Evolutionary conservation across 2,113 vertebrate species (phyloP).

Genomic region (Pithys albifrons): DNA sequence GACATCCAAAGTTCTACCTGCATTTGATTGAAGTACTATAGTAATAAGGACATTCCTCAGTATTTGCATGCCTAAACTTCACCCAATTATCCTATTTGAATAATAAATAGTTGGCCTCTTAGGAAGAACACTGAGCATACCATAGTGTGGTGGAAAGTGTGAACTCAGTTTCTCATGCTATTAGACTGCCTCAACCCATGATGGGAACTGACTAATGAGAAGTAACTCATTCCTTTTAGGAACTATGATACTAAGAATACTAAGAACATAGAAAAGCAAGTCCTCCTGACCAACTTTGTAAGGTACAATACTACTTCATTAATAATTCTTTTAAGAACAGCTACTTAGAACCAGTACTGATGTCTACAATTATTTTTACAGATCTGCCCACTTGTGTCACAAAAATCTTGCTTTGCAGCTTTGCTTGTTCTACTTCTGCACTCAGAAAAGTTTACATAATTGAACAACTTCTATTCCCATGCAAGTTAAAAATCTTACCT

Average conservation of each 20-base stretch:
- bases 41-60: not conserved
- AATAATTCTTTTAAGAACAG: not conserved
- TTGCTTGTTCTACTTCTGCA: not conserved
- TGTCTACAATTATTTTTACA: not conserved
- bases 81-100: not conserved
- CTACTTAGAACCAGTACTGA: not conserved
- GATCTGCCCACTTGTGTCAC: not conserved
- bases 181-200: fast-evolving
- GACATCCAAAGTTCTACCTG: not conserved
- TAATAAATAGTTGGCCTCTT: not conserved
- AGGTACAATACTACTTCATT: not conserved
- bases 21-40: not conserved
- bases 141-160: not conserved
- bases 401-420: not conserved
- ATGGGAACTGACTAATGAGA: not conserved
- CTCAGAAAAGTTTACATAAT: not conserved
- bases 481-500: slow-evolving; percentile 32
- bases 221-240: not conserved
- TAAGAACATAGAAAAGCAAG: not conserved
- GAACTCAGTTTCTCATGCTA: not conserved
- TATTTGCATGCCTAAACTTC: not conserved
- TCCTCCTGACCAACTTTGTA: not conserved
- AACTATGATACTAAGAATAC: not conserved
- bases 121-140: not conserved
- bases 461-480: not conserved